Evolutionary conservation across 2,888 invertebrate species (phyloP), one percentile per base, ranked within the genome.

Genomic region (Epirrhoe tristata): DNA sequence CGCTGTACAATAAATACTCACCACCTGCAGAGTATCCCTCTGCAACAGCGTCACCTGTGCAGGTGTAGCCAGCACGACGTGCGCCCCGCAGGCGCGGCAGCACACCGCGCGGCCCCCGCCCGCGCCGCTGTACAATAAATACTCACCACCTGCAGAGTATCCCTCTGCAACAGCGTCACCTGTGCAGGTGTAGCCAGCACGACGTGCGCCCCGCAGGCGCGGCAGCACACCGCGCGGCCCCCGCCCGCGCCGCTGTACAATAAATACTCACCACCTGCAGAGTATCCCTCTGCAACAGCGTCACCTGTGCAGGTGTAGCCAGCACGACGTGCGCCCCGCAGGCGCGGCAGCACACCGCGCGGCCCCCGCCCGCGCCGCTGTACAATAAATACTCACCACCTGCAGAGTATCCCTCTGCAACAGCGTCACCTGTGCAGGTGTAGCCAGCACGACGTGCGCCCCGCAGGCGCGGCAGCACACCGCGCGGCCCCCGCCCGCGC

Each of bases 311-410:
- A 24, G 24, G 3, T 24, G 24, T 24, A 3, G 83, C 12, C 81
- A 73, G 71, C 81, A 82, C 12, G 81, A 73, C 14, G 84, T 73
- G 5, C 71, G 76, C 10, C 74, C 75, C n/a, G 81, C 74, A 53
- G 72, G 70, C 24, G 72, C 69, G 53, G 52, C 73, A 69, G 61
- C 75, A 73, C 31, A 76, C 78, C 0, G 80, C 79, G 1, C 76
- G 72, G 3, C 84, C 83, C 53, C 85, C 46, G 0, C 16, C 88
- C 32, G 83, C 72, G 24, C 3, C 7, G 81, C n/a, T n/a, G n/a
- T n/a, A n/a, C n/a, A n/a, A n/a, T n/a, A n/a, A n/a, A n/a, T 6
- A 80, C 83, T 77, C n/a, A 90, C 90, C 46, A 82, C 81, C 54
- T 84, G 87, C n/a, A 84, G 86, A 1, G 79, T 79, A 67, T 89